Percentiles rank a stretch among this genome's conserved stretches.
phyloP scores from a whole-genome alignment of 2,113 vertebrate genomes.

The Cettia cetti region DNA sequence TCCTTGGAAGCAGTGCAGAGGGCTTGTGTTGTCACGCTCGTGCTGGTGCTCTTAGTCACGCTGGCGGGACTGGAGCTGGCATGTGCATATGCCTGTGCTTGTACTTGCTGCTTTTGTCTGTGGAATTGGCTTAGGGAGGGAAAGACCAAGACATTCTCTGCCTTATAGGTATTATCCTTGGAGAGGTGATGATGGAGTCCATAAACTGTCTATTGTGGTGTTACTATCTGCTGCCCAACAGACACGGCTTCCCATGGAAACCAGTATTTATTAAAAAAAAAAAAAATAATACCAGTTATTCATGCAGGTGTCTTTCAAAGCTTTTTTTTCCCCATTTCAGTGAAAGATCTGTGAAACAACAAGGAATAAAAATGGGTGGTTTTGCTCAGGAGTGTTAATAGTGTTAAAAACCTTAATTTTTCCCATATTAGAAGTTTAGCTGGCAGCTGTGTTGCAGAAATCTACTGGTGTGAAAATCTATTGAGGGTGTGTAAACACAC shows the following conservation, averaged over 20 bases:
- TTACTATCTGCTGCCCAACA: not conserved
- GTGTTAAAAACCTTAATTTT: not conserved
- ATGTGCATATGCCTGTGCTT: not conserved
- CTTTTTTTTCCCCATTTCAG: not conserved
- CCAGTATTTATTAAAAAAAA: not conserved
- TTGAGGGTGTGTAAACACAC: not conserved
- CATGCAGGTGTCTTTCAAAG: not conserved
- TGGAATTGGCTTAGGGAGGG: not conserved
- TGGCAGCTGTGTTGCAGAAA: not conserved
- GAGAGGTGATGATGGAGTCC: not conserved
- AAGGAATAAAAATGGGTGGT: not conserved
- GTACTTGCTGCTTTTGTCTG: not conserved
- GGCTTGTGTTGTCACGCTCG: not conserved
- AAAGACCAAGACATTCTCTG: not conserved
- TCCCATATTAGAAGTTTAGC: not conserved
- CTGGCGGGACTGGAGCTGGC: not conserved
- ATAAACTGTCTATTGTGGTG: not conserved
- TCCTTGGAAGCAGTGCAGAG: not conserved
- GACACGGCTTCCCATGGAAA: not conserved
- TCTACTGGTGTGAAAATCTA: not conserved
- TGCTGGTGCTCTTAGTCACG: not conserved
- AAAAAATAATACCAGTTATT: not conserved
- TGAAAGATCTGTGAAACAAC: not conserved
- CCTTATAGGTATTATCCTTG: not conserved
- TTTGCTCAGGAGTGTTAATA: not conserved